Evolutionary conservation across 2,113 vertebrate species (phyloP), one percentile per base, ranked within the genome.

Genomic region (Tachysurus fulvidraco): DNA sequence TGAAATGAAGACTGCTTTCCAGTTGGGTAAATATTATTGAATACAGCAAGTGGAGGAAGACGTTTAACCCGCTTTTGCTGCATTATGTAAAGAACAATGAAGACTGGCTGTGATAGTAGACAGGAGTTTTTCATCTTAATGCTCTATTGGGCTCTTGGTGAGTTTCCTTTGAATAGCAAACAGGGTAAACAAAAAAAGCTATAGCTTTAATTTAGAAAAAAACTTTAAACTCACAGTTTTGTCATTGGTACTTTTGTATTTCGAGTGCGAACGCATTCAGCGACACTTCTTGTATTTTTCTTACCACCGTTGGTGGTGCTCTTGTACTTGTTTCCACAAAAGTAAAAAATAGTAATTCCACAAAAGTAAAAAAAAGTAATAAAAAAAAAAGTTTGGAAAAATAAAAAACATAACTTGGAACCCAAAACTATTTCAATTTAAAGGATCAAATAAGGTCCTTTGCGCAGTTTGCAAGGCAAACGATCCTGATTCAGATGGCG

Each of bases 361-460:
- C 13, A 30, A 9, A 17, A 28, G 1, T 78, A n/a, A n/a, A n/a
- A n/a, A n/a, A n/a, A n/a, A n/a, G n/a, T n/a, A n/a, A n/a, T n/a
- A n/a, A n/a, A n/a, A n/a, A n/a, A 54, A 77, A 77, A 1, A 76
- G 52, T 25, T 19, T 9, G 7, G 11, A n/a, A 64, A 73, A 74
- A n/a, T 4, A 3, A 10, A 52, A 52, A 25, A n/a, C 2, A 6
- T 28, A 16, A 44, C 25, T 30, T 50, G 36, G 71, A 50, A 14
- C 44, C 54, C 12, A 23, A 28, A 52, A 36, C 2, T 65, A 41
- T 16, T 65, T 21, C n/a, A 79, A 17, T 12, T 16, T 30, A 23
- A 64, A 36, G 57, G 71, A 52, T 77, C 83, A 62, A 85, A 85
- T 85, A 9, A 54, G 60, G 73, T 77, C 46, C 46, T 30, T 78